These are phyloP conservation scores for Psammodynastes pulverulentus DNA, from an alignment of 2,113 vertebrate species.

Conservation along the genomic window DNA sequence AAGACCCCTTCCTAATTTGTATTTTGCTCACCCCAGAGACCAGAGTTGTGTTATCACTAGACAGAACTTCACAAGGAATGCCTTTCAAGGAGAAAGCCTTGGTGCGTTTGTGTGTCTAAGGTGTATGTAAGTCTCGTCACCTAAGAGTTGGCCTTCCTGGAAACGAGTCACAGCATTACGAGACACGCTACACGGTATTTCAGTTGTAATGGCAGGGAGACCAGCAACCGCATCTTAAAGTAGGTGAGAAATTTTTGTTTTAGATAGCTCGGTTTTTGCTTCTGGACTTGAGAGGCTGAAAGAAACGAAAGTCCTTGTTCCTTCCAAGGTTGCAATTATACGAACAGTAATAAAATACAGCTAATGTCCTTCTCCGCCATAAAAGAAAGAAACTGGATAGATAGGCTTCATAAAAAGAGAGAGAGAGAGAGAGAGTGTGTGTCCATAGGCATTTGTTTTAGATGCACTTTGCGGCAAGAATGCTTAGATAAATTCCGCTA, in stretches of 20 bases:
- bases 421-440: neutral
- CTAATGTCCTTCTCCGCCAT: neutral
- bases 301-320: neutral
- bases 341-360: neutral
- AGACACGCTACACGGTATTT: neutral
- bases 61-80: neutral
- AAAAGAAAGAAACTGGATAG: constrained; percentile 5
- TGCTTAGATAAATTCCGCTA: neutral
- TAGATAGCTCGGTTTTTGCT: neutral
- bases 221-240: neutral
- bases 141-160: neutral
- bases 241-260: neutral
- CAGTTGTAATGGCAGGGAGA: neutral
- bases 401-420: constrained; percentile 10
- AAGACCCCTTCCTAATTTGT: neutral
- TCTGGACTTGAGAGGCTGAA: neutral
- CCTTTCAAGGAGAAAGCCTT: neutral
- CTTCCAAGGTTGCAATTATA: constrained; percentile 12
- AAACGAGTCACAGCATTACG: neutral
- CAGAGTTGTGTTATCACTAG: neutral
- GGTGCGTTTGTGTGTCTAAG: too few relatives aligned
- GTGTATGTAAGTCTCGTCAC: neutral
- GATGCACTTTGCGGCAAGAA: neutral
- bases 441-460: neutral
- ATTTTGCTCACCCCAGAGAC: neutral